Evolutionary conservation across 2,888 invertebrate genomes (phyloP), one percentile per base, ranked within the genome.

Genomic region (Darwinula stevensoni): DNA sequence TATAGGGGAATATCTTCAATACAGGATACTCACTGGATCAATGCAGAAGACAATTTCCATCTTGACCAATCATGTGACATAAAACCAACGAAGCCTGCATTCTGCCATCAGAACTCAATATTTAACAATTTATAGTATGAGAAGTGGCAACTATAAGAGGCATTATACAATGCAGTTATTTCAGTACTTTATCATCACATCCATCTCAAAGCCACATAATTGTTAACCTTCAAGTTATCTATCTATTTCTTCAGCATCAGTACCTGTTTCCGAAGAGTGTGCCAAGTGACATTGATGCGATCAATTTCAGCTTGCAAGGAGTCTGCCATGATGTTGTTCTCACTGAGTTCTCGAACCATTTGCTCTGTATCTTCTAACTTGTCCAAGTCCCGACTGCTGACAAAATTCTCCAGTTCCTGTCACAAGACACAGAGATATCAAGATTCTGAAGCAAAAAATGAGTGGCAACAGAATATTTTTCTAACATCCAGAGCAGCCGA

Each of bases 401-500:
- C 52, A 46, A 70, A 71, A 49, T 68, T 71, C 52, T 80, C 80
- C 42, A 80, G 53, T 48, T 76, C 75, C 76, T 78, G 42, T 11
- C 44, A 40, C n/a, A 34, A 31, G 38, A 31, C 3, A 29, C 17
- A 33, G 31, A 17, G 5, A 33, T 3, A 3, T 28, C 2, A 29
- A n/a, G 33, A 12, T 37, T 35, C 22, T n/a, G 17, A 27, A 14
- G 28, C 9, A 15, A 32, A 16, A 16, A 3, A 6, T 14, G 13
- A 35, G 35, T 31, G 28, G 14, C 28, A 32, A 33, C 33, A 27
- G 13, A 33, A 33, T 14, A 17, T 29, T 14, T 30, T 29, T 58
- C 62, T 58, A 49, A 74, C 74, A 52, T 78, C 78, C 27, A 84
- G 61, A 47, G 78, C 73, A 47, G 80, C 82, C 18, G 76, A 73